Conservation (phyloP, 2,113 vertebrate species). For the Sylvia atricapilla region DNA sequence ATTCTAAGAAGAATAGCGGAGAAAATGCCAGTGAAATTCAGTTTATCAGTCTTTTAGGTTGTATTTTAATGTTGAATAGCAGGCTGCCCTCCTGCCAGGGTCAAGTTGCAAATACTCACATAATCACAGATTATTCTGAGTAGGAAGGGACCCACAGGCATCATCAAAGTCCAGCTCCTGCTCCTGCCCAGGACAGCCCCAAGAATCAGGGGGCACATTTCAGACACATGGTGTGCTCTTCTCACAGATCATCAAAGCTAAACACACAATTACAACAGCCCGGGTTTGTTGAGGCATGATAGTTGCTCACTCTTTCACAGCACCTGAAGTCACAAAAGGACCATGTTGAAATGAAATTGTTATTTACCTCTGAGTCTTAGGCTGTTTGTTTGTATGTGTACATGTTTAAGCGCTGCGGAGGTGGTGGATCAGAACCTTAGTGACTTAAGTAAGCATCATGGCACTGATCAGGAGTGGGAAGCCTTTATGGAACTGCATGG, state of each 20-base stretch:
- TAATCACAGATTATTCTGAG: neutral
- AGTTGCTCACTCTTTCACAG: slow-evolving; percentile 53
- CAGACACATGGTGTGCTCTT: neutral
- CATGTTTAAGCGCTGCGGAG: neutral
- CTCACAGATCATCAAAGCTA: slow-evolving; percentile 70
- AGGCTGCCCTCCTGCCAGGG: slow-evolving; percentile 51
- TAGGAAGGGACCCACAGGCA: neutral
- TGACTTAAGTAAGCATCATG: slow-evolving; percentile 50
- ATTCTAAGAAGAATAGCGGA: neutral
- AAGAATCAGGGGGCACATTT: neutral
- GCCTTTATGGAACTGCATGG: neutral
- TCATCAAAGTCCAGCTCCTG: neutral
- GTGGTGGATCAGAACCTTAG: slow-evolving; percentile 15
- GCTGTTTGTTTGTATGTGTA: neutral
- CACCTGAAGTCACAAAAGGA: slow-evolving; percentile 39
- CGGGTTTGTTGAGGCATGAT: slow-evolving; percentile 64
- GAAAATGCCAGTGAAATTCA: neutral
- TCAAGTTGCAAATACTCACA: slow-evolving; percentile 64
- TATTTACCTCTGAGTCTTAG: slow-evolving; percentile 49
- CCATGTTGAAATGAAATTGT: slow-evolving; percentile 57
- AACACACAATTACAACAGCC: slow-evolving; percentile 58
- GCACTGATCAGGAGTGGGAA: neutral
- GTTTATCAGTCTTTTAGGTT: slow-evolving; percentile 64
- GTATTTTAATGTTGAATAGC: slow-evolving; percentile 67
- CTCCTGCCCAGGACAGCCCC: neutral